Evolutionary conservation across 2,888 invertebrate species (phyloP).

Genomic region (Chrysomela aeneicollis): DNA sequence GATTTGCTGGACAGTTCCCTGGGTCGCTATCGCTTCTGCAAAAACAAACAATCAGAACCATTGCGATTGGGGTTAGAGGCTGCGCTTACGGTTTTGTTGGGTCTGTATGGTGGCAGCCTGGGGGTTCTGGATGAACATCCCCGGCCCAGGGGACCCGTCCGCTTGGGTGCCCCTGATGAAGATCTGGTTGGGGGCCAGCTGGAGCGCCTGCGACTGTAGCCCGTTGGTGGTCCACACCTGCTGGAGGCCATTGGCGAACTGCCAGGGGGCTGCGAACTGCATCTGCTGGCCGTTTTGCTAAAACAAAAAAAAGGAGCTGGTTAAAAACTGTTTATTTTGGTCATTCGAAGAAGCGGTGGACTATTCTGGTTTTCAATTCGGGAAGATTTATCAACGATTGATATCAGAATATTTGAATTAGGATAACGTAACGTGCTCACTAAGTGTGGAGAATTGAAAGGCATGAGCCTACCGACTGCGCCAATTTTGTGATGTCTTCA

Average conservation of each 20-base stretch:
- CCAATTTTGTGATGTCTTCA: no score
- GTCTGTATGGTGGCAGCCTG: constrained; percentile 71
- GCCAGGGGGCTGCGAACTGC: constrained; percentile 82
- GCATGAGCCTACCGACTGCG: no score
- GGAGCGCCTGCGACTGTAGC: constrained; percentile 72
- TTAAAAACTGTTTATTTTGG: neutral
- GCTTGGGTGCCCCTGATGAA: constrained; percentile 83
- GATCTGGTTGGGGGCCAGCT: constrained; percentile 81
- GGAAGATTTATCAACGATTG: no score
- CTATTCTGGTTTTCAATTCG: no score
- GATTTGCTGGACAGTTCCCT: constrained; percentile 62
- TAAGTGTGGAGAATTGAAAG: no score
- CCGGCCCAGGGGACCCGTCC: constrained; percentile 70
- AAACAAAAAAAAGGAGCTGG: constrained; percentile 21
- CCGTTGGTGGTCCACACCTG: constrained; percentile 80
- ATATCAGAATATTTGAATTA: no score
- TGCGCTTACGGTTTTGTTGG: constrained; percentile 71
- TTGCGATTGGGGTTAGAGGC: neutral
- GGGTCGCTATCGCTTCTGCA: constrained; percentile 57
- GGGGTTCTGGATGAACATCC: constrained; percentile 87
- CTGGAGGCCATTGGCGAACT: constrained; percentile 70
- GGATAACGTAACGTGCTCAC: no score
- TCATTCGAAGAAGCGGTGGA: no score
- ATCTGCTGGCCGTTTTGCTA: constrained; percentile 73
- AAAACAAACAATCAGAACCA: neutral